These are phyloP conservation scores for Diploptera punctata DNA, from an alignment of 2,888 invertebrate genomes.

Conservation along the genomic window DNA sequence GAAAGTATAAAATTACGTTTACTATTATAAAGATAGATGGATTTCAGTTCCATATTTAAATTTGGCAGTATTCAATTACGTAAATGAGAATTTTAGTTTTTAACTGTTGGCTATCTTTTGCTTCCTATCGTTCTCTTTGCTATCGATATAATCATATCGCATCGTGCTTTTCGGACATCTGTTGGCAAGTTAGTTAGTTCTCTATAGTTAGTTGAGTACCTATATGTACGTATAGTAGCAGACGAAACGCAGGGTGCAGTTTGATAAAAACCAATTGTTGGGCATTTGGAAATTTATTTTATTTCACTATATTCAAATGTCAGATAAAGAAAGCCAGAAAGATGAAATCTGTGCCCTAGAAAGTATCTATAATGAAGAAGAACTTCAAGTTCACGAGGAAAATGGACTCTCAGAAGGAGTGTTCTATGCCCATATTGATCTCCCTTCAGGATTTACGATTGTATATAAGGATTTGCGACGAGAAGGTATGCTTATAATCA, in stretches of 20 bases:
- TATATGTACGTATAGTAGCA: too few species aligned
- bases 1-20: too few species aligned
- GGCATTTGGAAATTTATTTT: background rate
- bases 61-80: too few species aligned
- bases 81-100: too few species aligned
- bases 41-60: too few species aligned
- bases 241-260: too few species aligned
- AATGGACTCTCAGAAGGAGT: conserved; percentile 50
- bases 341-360: conserved; percentile 56
- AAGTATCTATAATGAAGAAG: conserved; percentile 54
- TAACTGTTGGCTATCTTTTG: too few species aligned
- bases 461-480: conserved; percentile 48
- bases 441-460: conserved; percentile 49
- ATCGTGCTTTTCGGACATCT: background rate
- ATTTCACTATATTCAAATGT: conserved; percentile 16
- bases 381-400: conserved; percentile 50
- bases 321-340: conserved; percentile 54
- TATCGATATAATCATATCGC: background rate
- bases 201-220: background rate
- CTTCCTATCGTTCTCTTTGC: background rate
- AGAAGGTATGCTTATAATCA: conserved; percentile 16
- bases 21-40: too few species aligned
- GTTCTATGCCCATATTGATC: conserved; percentile 50
- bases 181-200: background rate
- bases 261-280: background rate